These are phyloP conservation scores for Melanchra persicariae DNA, from an alignment of 2,888 invertebrate species.

Conservation along the genomic window DNA sequence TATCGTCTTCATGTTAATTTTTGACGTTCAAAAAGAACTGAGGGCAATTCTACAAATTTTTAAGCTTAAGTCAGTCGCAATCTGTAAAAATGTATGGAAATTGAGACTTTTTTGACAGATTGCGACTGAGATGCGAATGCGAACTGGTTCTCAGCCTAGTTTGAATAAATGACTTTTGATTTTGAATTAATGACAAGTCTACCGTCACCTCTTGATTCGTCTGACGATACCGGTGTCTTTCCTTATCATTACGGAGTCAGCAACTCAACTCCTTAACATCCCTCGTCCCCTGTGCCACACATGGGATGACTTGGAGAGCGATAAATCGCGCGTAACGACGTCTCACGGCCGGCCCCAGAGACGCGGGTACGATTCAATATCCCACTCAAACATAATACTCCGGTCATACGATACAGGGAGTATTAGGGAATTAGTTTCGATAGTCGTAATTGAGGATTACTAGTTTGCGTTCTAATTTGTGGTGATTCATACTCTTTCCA, in stretches of 20 bases:
- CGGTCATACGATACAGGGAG: conserved; percentile 30
- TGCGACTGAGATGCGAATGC: too few relatives aligned
- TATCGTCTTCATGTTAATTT: too few relatives aligned
- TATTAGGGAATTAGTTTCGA: conserved; percentile 17
- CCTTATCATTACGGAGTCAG: neutral
- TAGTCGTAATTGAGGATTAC: conserved; percentile 1
- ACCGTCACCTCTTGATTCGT: neutral
- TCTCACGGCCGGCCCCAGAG: conserved; percentile 19
- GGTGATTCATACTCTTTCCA: neutral
- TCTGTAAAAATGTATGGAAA: too few relatives aligned
- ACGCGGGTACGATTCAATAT: conserved; percentile 48
- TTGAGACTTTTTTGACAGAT: too few relatives aligned
- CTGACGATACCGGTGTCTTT: neutral
- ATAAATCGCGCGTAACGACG: conserved; percentile 56
- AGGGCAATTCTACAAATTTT: too few relatives aligned
- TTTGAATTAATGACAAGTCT: too few relatives aligned
- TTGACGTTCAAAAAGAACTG: too few relatives aligned
- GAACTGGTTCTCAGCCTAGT: too few relatives aligned
- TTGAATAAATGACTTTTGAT: too few relatives aligned
- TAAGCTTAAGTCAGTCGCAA: too few relatives aligned
- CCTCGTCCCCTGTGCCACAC: conserved; percentile 19
- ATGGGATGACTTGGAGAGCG: conserved; percentile 7
- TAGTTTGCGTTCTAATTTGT: neutral
- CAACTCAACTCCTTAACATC: conserved; percentile 17
- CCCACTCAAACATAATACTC: conserved; percentile 29